These are phyloP conservation scores for Umimayanthus kanabou DNA, from an alignment of 92 coral and sea anemone genomes.

Conservation along the genomic window DNA sequence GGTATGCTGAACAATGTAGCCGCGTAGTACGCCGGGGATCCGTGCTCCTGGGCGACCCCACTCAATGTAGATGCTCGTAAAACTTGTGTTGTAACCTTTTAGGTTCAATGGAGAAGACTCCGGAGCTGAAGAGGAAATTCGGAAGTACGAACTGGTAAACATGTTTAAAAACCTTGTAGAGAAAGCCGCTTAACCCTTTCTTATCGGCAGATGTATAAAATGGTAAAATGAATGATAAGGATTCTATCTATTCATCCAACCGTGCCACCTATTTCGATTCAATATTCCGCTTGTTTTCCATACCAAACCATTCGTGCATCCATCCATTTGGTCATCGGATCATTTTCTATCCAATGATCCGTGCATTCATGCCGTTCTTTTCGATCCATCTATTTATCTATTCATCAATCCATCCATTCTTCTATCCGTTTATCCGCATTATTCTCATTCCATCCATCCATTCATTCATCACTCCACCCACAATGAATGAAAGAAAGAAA, in stretches of 20 bases:
- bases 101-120: conserved; percentile 5
- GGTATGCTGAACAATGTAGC: background rate
- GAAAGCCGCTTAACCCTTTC: background rate
- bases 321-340: background rate
- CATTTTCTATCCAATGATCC: background rate
- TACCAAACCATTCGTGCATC: too few relatives aligned
- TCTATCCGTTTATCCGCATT: background rate
- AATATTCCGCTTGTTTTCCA: background rate
- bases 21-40: conserved; percentile 6
- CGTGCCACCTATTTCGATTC: background rate
- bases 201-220: too few relatives aligned
- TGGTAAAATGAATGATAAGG: background rate
- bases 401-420: too few relatives aligned
- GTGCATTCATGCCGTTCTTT: background rate
- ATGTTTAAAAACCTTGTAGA: background rate
- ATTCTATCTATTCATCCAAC: background rate
- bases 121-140: background rate
- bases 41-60: conserved; percentile 2
- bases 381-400: background rate
- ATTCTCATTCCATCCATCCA: too few relatives aligned
- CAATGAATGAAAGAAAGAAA: too few relatives aligned
- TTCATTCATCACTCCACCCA: too few relatives aligned
- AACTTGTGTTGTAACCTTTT: conserved; percentile 2
- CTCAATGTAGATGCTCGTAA: background rate
- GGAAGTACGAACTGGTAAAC: background rate